Conservation (phyloP, 2,797 vertebrate genomes). For the Falco concolor region DNA sequence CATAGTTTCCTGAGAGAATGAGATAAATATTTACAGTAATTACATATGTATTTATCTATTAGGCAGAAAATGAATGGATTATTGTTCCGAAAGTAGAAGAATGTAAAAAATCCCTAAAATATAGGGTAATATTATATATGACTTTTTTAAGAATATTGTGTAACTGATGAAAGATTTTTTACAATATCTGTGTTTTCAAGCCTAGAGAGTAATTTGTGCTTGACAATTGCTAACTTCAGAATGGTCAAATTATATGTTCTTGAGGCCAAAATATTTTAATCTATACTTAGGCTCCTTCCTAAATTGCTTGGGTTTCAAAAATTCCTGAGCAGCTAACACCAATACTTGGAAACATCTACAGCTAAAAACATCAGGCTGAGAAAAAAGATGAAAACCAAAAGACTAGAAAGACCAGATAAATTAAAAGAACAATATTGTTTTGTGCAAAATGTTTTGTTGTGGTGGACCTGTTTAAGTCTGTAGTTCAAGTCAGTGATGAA, state of each 20-base stretch:
- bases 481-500: neutral
- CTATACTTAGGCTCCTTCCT: neutral
- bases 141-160: neutral
- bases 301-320: neutral
- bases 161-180: neutral
- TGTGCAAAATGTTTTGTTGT: neutral
- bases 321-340: neutral
- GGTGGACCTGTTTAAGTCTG: neutral
- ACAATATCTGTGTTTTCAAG: neutral
- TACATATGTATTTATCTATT: neutral
- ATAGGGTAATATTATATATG: neutral
- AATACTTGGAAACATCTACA: neutral
- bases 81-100: neutral
- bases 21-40: neutral
- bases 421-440: neutral
- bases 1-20: neutral
- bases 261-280: neutral
- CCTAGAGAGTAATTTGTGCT: neutral
- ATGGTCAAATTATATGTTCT: neutral
- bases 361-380: neutral
- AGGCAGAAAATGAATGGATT: neutral
- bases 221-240: neutral
- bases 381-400: neutral
- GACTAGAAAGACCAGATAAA: neutral
- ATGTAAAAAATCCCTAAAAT: neutral